These are phyloP conservation scores for Scaptomyza montana DNA, from an alignment of 1,140 invertebrate genomes.

Conservation along the genomic window DNA sequence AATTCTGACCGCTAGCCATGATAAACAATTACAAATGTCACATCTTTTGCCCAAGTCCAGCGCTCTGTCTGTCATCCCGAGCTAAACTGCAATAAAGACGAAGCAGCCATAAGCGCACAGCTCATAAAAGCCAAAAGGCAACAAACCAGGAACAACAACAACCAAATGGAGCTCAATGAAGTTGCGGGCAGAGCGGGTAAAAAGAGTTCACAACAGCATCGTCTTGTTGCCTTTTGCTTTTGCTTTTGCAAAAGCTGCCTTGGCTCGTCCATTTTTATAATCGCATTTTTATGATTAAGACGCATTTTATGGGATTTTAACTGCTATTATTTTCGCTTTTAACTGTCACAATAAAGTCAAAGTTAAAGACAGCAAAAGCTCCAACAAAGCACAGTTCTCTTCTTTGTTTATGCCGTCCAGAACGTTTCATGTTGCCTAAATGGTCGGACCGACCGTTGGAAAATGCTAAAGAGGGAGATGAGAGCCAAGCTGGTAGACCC, in stretches of 20 bases:
- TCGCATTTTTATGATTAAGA: conserved; percentile 83
- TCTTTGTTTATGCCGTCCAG: conserved; percentile 66
- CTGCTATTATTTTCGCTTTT: conserved; percentile 83
- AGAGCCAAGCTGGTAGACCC: not conserved
- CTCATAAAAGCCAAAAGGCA: conserved; percentile 76
- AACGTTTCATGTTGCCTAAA: conserved; percentile 22
- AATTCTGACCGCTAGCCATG: conserved; percentile 41
- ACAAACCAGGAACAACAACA: conserved; percentile 46
- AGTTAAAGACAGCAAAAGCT: conserved; percentile 78
- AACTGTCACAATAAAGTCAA: conserved; percentile 83
- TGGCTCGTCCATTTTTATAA: conserved; percentile 78
- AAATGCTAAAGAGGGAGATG: not conserved
- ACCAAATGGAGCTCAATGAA: conserved; percentile 14
- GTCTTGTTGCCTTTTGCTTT: not conserved
- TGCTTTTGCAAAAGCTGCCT: not conserved
- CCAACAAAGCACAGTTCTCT: conserved; percentile 50
- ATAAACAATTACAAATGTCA: conserved; percentile 76
- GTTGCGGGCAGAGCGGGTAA: conserved; percentile 13
- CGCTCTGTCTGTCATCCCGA: conserved; percentile 6
- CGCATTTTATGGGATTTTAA: conserved; percentile 82
- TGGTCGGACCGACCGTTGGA: not conserved
- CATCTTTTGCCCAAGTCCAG: conserved; percentile 13
- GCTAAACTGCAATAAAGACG: conserved; percentile 66
- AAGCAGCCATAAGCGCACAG: conserved; percentile 55
- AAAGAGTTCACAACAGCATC: conserved; percentile 55